Percentiles rank a stretch among this genome's conserved stretches.
These are phyloP conservation scores for Meghimatium bilineatum DNA, from an alignment of 2,888 invertebrate species.

Conservation along the genomic window DNA sequence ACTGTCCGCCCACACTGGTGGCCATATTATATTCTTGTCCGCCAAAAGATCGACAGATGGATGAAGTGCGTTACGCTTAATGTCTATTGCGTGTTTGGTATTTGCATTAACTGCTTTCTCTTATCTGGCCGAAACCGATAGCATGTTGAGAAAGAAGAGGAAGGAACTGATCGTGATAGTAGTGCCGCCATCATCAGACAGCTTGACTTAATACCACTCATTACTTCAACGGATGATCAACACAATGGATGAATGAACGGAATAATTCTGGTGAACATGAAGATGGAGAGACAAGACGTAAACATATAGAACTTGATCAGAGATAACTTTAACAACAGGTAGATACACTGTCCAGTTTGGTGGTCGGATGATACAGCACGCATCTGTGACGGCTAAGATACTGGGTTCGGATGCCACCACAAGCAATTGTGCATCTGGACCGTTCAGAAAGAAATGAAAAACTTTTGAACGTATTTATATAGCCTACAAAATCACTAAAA, in stretches of 20 bases:
- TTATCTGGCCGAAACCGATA: neutral
- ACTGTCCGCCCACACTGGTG: neutral
- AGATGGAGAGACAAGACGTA: neutral
- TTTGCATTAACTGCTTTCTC: constrained; percentile 15
- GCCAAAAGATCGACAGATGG: neutral
- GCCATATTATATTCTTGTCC: neutral
- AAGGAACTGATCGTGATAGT: neutral
- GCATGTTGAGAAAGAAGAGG: neutral
- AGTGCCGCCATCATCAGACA: neutral
- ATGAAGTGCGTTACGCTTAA: constrained; percentile 9
- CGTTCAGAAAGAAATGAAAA: too few species aligned
- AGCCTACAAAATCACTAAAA: too few species aligned
- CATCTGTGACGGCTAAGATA: too few species aligned
- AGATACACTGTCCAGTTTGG: too few species aligned
- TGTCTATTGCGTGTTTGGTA: constrained; percentile 22
- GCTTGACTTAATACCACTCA: neutral
- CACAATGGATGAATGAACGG: neutral
- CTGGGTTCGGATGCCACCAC: too few species aligned
- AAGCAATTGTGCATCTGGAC: too few species aligned
- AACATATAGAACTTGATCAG: too few species aligned
- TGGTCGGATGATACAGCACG: too few species aligned
- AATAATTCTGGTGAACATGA: neutral
- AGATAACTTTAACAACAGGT: too few species aligned
- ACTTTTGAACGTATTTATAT: too few species aligned
- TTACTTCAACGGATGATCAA: neutral